Conservation (phyloP, 2,797 vertebrate species). For the Poeciliopsis presidionis region DNA sequence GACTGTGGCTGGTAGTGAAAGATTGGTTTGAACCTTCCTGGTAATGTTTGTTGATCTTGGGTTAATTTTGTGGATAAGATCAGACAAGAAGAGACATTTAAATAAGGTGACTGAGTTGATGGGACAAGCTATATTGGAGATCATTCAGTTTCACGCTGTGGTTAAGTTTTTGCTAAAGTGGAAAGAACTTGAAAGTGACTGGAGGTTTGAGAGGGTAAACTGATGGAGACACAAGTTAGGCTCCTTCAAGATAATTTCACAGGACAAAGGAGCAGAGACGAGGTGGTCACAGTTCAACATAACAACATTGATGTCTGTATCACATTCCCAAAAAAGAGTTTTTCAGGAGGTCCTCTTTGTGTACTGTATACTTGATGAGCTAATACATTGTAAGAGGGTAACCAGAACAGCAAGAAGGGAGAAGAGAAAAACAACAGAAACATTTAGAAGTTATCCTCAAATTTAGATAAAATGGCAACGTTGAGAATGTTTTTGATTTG, state of each 20-base stretch:
- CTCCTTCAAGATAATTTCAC: not conserved
- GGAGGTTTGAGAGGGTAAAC: not conserved
- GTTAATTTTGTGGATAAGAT: conserved; percentile 36
- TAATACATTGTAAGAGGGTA: not conserved
- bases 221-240: not conserved
- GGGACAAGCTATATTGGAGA: not conserved
- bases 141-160: not conserved
- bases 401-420: not conserved
- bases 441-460: not conserved
- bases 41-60: not conserved
- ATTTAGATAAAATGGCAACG: not conserved
- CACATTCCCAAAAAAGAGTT: not conserved
- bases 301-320: not conserved
- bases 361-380: not conserved
- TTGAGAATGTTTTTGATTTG: not conserved
- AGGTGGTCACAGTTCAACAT: not conserved
- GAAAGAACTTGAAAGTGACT: not conserved
- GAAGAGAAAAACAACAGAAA: not conserved
- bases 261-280: not conserved
- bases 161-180: not conserved
- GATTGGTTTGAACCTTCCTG: not conserved
- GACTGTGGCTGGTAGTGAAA: not conserved
- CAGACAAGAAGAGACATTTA: not conserved
- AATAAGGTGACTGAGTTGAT: not conserved
- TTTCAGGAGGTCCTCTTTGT: not conserved